These are phyloP conservation scores for Gonioctena quinquepunctata DNA, from an alignment of 1,140 invertebrate genomes.

Conservation along the genomic window DNA sequence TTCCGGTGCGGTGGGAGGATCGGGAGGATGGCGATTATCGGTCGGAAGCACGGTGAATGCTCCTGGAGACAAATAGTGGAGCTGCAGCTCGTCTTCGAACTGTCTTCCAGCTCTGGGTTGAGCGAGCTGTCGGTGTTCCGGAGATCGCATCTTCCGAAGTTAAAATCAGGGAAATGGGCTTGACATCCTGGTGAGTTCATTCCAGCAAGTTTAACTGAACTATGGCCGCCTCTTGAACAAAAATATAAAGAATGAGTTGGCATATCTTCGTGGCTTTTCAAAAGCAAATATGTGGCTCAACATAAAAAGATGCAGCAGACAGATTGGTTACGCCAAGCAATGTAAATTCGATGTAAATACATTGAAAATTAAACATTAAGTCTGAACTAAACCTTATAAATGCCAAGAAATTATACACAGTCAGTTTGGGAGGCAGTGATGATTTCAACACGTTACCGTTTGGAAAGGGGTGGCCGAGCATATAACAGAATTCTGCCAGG, in stretches of 20 bases:
- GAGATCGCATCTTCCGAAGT: constrained; percentile 11
- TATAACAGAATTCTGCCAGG: too few relatives aligned
- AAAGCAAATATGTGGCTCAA: too few relatives aligned
- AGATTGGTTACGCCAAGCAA: too few relatives aligned
- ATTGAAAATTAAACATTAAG: too few relatives aligned
- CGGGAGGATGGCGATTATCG: constrained; percentile 37
- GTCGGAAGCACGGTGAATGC: constrained; percentile 50
- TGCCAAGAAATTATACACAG: too few relatives aligned
- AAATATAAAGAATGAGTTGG: background rate
- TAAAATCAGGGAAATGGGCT: constrained; percentile 5
- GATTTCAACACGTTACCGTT: too few relatives aligned
- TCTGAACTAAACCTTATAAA: too few relatives aligned
- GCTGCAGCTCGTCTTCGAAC: constrained; percentile 35
- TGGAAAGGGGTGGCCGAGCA: too few relatives aligned
- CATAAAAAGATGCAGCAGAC: too few relatives aligned
- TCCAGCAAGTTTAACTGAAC: background rate
- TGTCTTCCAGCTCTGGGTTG: constrained; percentile 14
- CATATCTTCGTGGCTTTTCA: too few relatives aligned
- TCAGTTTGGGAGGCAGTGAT: too few relatives aligned
- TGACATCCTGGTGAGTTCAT: constrained; percentile 13
- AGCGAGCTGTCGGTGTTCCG: constrained; percentile 6
- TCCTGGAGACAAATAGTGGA: constrained; percentile 47
- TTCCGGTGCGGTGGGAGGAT: constrained; percentile 43
- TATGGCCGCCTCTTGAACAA: background rate
- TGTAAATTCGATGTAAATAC: too few relatives aligned